Evolutionary conservation across 2,797 vertebrate genomes (phyloP), one percentile per base, ranked within the genome.

Genomic region (Hyperoplus immaculatus): DNA sequence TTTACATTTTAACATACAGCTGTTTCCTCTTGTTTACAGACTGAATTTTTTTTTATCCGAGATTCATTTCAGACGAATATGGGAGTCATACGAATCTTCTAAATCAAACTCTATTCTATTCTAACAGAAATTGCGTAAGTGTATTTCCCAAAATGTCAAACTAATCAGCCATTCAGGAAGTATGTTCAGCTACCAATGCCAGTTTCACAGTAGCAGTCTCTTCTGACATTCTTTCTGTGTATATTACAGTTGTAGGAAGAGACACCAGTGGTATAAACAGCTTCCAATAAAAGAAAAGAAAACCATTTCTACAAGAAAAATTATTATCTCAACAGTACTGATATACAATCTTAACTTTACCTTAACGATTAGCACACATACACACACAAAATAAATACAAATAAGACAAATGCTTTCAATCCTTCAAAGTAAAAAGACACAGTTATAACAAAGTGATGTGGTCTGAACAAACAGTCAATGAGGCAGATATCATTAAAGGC

Each of bases 311-410:
- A 14, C 43, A n/a, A 4, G 46, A 43, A n/a, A 12, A 15, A 21
- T 21, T 21, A 21, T 21, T 21, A 21, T 21, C 21, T 12, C 29
- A 51, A 45, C 14, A 59, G 64, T 8, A 1, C 18, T 66, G 13
- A 59, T 50, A 51, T 66, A n/a, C 43, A 42, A 41, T 46, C 47
- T 39, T 21, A 43, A 51, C 57, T 53, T 53, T 41, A 51, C 51
- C 14, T 13, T 5, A 55, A 54, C n/a, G 11, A 9, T 45, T 36
- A 3, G 47, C 14, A 5, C 5, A 11, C 21, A 21, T 21, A 21
- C 21, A 21, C 21, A 21, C 21, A 21, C 21, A 21, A 21, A 21
- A 21, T 21, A 21, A 21, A 21, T 21, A 18, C 1, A n/a, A 5
- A 41, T 5, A 14, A 11, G 38, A 59, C 39, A 41, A 15, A 58